These are phyloP conservation scores for Galago senegalensis DNA, from an alignment of 2,797 vertebrate species.

Conservation along the genomic window DNA sequence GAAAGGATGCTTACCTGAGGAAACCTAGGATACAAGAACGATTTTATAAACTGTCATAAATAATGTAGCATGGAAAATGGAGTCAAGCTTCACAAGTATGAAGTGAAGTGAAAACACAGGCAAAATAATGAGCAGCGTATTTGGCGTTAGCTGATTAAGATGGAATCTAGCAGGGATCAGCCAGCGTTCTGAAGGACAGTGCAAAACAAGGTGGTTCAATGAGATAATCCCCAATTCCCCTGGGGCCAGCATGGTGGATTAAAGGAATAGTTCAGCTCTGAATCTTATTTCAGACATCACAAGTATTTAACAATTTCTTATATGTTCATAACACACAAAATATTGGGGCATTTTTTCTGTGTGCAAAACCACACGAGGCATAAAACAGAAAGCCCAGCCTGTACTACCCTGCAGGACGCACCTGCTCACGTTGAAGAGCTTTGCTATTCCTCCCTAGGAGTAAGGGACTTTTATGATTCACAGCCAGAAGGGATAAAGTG, in stretches of 20 bases:
- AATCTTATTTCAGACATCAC: conserved; percentile 25
- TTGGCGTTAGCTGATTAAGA: conserved; percentile 2
- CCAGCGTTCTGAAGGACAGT: neutral
- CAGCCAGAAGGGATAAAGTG: neutral
- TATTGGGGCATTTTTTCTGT: neutral
- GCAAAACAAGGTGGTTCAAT: neutral
- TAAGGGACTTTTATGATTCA: neutral
- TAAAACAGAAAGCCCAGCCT: neutral
- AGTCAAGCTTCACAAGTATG: neutral
- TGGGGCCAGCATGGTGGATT: neutral
- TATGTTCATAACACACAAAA: neutral
- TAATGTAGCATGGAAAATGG: neutral
- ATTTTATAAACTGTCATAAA: conserved; percentile 21
- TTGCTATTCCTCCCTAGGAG: neutral
- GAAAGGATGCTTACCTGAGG: neutral
- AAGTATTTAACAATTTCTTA: neutral
- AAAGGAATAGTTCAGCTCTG: neutral
- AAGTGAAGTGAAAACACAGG: conserved; percentile 1
- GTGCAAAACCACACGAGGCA: neutral
- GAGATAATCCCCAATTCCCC: neutral
- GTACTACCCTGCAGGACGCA: neutral
- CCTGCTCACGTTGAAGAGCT: conserved; percentile 22
- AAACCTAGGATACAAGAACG: conserved; percentile 28
- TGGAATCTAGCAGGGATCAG: neutral
- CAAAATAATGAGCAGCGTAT: neutral